These are phyloP conservation scores for Bombus breviceps DNA, from an alignment of 1,140 invertebrate genomes.

Conservation along the genomic window DNA sequence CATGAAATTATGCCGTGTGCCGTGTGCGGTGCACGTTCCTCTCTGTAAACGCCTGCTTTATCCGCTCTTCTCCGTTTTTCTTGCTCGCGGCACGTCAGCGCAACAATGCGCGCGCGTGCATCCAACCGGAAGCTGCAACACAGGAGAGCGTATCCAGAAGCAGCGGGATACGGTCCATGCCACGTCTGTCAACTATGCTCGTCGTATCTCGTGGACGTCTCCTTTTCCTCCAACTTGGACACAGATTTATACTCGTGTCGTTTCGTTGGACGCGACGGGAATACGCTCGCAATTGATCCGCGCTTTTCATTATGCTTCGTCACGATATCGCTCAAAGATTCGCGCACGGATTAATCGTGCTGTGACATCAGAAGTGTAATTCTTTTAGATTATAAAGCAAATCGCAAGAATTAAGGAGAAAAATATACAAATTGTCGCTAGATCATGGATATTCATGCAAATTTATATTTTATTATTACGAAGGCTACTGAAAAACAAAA, in stretches of 20 bases:
- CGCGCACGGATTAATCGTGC: neutral
- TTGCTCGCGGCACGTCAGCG: slow-evolving; percentile 37
- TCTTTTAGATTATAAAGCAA: too few relatives aligned
- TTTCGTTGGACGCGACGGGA: neutral
- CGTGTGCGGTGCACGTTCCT: neutral
- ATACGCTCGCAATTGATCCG: neutral
- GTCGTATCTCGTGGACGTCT: slow-evolving; percentile 1
- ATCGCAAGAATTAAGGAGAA: too few relatives aligned
- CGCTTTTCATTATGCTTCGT: neutral
- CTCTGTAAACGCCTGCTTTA: slow-evolving; percentile 46
- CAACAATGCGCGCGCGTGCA: slow-evolving; percentile 57
- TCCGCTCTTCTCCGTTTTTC: slow-evolving; percentile 51
- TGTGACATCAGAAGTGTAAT: too few relatives aligned
- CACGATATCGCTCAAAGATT: neutral
- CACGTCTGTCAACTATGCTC: slow-evolving; percentile 1
- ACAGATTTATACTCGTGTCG: slow-evolving; percentile 13
- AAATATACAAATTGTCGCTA: too few relatives aligned
- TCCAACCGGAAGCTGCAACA: slow-evolving; percentile 40
- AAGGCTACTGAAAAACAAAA: too few relatives aligned
- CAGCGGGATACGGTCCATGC: neutral
- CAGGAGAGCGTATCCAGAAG: slow-evolving; percentile 1
- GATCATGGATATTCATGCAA: too few relatives aligned
- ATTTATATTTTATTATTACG: too few relatives aligned
- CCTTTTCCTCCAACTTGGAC: neutral
- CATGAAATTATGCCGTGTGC: slow-evolving; percentile 34